Evolutionary conservation across 2,888 invertebrate species (phyloP), one percentile per base, ranked within the genome.

Genomic region (Sthenelais limicola): DNA sequence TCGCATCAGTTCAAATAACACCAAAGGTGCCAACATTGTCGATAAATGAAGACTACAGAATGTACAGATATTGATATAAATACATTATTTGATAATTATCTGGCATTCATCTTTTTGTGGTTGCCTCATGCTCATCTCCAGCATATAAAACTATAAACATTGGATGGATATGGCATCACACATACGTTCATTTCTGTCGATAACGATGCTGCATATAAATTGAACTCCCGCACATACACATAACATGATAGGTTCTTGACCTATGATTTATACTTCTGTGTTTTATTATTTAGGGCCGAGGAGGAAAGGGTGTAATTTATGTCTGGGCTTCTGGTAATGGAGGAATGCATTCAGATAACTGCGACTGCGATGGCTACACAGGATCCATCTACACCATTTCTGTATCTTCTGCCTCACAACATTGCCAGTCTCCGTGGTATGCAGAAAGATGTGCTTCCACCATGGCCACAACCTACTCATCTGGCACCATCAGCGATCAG

Each of bases 311-410:
- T 0, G 91, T 91, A 15, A 93, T 97, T 78, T 97, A 93, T 87
- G 93, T 96, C 0, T 97, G 96, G 95, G 97, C 97, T 0, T 93
- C 94, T 33, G 96, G 96, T 1, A 97, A 97, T 84, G 97, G 97
- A 0, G 96, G 96, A 35, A 91, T 91, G 12, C 90, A 91, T 75
- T 90, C 90, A 7, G 97, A 97, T 87, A 94, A 95, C 87, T 97
- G 97, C 85, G 94, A 94, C 82, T 95, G 95, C 86, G 97, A 97
- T 86, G 97, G 97, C 81, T 97, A 94, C 88, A 91, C 92, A 54
- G 90, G 93, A 32, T 94, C 93, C 84, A 92, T 95, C 76, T 95
- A 93, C 88, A 96, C 97, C 0, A 91, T 97, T 77, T 93, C 94
- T 0, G 92, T 97, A 66, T 94, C 94, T 68, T 94, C 94, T 83